Conservation (phyloP, 2,888 invertebrate species). For the Syrista parreyssii region DNA sequence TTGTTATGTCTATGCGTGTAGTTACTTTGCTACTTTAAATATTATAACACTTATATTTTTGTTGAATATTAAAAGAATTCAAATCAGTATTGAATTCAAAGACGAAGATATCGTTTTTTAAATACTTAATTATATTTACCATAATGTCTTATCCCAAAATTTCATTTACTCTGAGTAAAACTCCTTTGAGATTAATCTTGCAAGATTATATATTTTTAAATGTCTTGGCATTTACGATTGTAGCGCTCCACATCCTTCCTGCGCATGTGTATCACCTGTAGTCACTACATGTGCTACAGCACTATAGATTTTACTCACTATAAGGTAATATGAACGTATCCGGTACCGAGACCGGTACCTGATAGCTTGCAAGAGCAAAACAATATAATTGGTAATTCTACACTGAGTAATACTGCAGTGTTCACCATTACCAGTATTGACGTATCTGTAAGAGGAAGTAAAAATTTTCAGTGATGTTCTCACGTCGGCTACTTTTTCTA, state of each 20-base stretch:
- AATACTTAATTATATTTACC: background rate
- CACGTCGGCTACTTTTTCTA: background rate
- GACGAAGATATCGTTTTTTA: background rate
- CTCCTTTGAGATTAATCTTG: background rate
- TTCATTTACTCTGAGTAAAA: background rate
- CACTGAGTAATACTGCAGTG: background rate
- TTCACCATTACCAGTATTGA: background rate
- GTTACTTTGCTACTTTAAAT: background rate
- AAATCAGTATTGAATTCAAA: background rate
- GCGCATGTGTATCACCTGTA: too few species aligned
- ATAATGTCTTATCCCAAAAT: too few species aligned
- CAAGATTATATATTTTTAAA: background rate
- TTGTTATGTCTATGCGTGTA: background rate
- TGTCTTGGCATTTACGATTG: too few species aligned
- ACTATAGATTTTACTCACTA: too few species aligned
- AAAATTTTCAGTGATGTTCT: background rate
- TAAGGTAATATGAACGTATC: background rate
- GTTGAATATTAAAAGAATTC: background rate
- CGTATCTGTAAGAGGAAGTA: background rate
- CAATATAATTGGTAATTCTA: background rate
- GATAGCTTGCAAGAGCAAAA: background rate
- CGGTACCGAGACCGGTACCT: background rate
- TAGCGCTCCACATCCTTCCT: too few species aligned
- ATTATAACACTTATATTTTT: background rate
- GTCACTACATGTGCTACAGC: too few species aligned